These are phyloP conservation scores for Melanotaenia duboulayi DNA, from an alignment of 2,113 vertebrate genomes.

Conservation along the genomic window DNA sequence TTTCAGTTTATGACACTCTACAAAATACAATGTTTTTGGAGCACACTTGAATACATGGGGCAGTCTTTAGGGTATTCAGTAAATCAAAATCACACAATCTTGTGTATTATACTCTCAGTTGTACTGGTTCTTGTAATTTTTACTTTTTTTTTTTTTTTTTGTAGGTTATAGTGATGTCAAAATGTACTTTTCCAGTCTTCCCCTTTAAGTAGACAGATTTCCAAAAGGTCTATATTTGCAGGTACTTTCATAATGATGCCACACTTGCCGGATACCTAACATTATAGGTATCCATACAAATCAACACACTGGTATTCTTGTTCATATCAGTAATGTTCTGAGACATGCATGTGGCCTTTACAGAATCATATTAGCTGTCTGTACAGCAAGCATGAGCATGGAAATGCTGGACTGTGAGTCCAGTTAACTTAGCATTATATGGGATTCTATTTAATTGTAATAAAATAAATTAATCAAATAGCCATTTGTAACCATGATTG, in stretches of 20 bases:
- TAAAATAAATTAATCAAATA: conserved; percentile 47
- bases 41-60: neutral
- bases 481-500: conserved; percentile 37
- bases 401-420: conserved; percentile 52
- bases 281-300: conserved; percentile 38
- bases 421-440: conserved; percentile 49
- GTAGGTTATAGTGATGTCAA: conserved; percentile 61
- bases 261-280: conserved; percentile 44
- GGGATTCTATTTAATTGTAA: conserved; percentile 51
- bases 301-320: conserved; percentile 37
- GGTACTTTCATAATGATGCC: conserved; percentile 62
- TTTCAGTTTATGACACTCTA: neutral
- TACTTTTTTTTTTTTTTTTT: conserved; percentile 39
- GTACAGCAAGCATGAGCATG: conserved; percentile 78
- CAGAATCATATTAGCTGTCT: conserved; percentile 65
- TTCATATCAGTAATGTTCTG: conserved; percentile 49
- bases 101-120: conserved; percentile 32
- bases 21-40: neutral
- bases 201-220: conserved; percentile 43
- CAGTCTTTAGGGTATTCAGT: conserved; percentile 27
- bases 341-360: conserved; percentile 81
- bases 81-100: conserved; percentile 17
- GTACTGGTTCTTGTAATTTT: conserved; percentile 44
- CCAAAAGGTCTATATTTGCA: conserved; percentile 60
- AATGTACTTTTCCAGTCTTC: conserved; percentile 62